phyloP scores from a whole-genome alignment of 2,888 invertebrate genomes.

The Diplolepis rosae region DNA sequence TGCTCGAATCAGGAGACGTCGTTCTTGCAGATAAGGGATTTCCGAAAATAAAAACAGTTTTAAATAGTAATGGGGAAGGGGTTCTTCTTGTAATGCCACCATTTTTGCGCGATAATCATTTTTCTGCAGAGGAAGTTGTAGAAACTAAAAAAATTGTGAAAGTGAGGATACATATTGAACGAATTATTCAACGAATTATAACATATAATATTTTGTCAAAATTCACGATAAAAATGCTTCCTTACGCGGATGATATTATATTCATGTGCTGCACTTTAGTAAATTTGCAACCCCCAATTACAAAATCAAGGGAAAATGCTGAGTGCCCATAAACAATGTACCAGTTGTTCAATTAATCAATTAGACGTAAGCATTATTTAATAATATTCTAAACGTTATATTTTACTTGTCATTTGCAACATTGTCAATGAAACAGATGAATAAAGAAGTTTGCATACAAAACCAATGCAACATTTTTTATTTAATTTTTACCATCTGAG shows the following conservation, averaged over 20 bases:
- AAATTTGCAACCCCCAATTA: neutral
- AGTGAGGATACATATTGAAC: conserved; percentile 38
- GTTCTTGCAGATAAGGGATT: conserved; percentile 50
- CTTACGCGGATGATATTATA: conserved; percentile 38
- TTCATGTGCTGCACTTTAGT: conserved; percentile 37
- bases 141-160: conserved; percentile 42
- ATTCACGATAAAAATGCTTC: conserved; percentile 34
- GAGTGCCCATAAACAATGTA: too few species aligned
- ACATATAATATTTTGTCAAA: conserved; percentile 36
- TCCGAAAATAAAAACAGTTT: conserved; percentile 36
- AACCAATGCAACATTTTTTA: too few species aligned
- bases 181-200: conserved; percentile 43
- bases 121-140: conserved; percentile 36
- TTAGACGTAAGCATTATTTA: too few species aligned
- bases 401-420: too few species aligned
- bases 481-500: too few species aligned
- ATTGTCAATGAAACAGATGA: too few species aligned
- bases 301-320: too few species aligned
- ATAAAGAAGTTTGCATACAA: too few species aligned
- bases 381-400: too few species aligned
- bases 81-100: conserved; percentile 45
- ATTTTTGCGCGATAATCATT: conserved; percentile 34
- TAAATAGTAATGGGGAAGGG: conserved; percentile 37
- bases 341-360: too few species aligned
- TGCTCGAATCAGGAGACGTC: conserved; percentile 41